phyloP scores from a whole-genome alignment of 2,113 vertebrate genomes.

The Pseudonaja textilis region DNA sequence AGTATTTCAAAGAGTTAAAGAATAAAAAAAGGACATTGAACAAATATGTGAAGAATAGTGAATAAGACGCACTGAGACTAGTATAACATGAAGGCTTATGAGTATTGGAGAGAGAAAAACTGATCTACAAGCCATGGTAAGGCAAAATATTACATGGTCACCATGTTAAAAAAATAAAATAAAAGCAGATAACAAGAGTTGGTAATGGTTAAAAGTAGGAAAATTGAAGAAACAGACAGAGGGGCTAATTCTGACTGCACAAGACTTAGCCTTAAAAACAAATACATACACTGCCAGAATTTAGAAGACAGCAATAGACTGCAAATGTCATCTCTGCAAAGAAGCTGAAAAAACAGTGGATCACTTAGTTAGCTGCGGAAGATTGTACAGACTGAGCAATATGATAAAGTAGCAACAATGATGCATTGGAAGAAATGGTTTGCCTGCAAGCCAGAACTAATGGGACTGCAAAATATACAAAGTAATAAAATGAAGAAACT shows the following conservation, averaged over 20 bases:
- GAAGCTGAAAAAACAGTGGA: background rate
- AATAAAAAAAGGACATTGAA: background rate
- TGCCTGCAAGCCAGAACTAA: background rate
- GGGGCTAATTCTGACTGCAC: background rate
- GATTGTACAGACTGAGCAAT: background rate
- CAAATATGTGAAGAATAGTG: background rate
- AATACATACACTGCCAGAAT: background rate
- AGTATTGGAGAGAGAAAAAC: background rate
- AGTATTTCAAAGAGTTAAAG: background rate
- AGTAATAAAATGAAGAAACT: background rate
- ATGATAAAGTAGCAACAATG: background rate
- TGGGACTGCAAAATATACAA: background rate
- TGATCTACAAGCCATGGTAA: background rate
- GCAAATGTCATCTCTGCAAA: background rate
- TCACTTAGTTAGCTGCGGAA: background rate
- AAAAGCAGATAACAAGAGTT: background rate
- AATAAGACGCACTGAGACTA: background rate
- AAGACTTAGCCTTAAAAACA: background rate
- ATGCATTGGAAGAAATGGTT: background rate
- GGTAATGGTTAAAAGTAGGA: background rate
- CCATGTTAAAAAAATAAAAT: background rate
- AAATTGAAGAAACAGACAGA: background rate
- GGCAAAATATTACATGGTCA: background rate
- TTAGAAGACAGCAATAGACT: background rate
- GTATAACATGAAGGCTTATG: background rate